A percentile compares a stretch with the other conserved stretches of the same genome.
Evolutionary conservation across 2,797 vertebrate species (phyloP).

Genomic region (Aplochiton taeniatus): DNA sequence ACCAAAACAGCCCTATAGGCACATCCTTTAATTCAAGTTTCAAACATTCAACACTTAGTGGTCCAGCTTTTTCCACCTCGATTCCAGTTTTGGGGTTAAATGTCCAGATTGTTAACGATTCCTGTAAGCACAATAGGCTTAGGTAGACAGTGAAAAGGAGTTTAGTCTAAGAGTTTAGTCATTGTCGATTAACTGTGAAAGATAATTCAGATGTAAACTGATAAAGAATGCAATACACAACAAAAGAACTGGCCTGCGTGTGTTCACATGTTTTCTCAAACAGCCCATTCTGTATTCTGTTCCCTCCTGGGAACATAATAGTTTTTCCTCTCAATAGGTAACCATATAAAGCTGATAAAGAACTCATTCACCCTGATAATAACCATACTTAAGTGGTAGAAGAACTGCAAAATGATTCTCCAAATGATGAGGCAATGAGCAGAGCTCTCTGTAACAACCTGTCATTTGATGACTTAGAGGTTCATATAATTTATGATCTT

Average conservation of each 20-base stretch:
- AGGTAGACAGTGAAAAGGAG: conserved; percentile 15
- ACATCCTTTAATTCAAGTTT: too few relatives aligned
- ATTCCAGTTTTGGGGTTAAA: conserved; percentile 18
- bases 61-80: not conserved
- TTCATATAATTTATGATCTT: conserved; percentile 37
- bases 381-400: conserved; percentile 19
- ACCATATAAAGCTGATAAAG: conserved; percentile 19
- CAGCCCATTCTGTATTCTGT: not conserved
- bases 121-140: conserved; percentile 27
- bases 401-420: conserved; percentile 16
- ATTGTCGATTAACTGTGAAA: not conserved
- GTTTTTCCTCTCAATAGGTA: not conserved
- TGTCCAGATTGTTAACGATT: conserved; percentile 28
- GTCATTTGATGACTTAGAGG: conserved; percentile 14
- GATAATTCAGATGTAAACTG: not conserved
- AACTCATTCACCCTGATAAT: conserved; percentile 27
- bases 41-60: too few relatives aligned
- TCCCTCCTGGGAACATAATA: not conserved
- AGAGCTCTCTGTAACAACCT: conserved; percentile 18
- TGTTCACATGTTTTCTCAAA: not conserved
- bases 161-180: not conserved
- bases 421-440: conserved; percentile 45
- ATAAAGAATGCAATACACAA: not conserved
- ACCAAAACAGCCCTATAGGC: too few relatives aligned
- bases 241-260: not conserved